Base-by-base conservation (phyloP, 2,113 vertebrate species). In the Edolisoma coerulescens region DNA sequence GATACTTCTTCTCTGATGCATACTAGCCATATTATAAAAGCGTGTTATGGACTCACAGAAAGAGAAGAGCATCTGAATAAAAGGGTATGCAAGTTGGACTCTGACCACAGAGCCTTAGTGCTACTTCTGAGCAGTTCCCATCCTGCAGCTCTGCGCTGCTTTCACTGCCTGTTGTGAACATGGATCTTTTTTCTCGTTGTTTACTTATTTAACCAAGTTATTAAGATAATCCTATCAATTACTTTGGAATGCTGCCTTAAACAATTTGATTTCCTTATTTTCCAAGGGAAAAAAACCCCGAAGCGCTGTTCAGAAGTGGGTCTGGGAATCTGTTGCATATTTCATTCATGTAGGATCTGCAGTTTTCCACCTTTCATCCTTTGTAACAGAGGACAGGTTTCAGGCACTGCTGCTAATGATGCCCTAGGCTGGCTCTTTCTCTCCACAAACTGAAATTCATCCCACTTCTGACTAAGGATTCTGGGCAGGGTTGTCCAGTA, bases 381-480 rank as follows among this genome's bases (percentile, higher is more conserved):
- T 1, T 4, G 6, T 64, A 71, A 60, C 0, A 1, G 47, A 83
- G 67, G 75, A 33, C 37, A 39, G 27, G 56, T 87, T 88, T 89
- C 68, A 74, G 54, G 42, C 26, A 5, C 9, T 39, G 45, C 87
- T 90, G 71, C 54, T 91, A 59, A 30, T 0, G 7, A 21, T 87
- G 45, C 35, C 12, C n/a, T 45, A 35, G 52, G 35, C 75, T 96
- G 80, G 28, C 82, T 78, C 6, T 81, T 94, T 67, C 50, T 81
- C 32, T 53, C 49, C 64, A 37, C n/a, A 90, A n/a, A 23, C 28
- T 90, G 67, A 91, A 89, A 81, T 86, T 49, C 26, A 20, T 78
- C 82, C 88, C 37, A 27, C 88, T 90, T 96, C 60, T 87, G 90
- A 42, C 73, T 84, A 67, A 88, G 76, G 73, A 60, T 92, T 94